Base-by-base conservation (phyloP, 1,140 invertebrate genomes). In the Chironomus striatipennis region DNA sequence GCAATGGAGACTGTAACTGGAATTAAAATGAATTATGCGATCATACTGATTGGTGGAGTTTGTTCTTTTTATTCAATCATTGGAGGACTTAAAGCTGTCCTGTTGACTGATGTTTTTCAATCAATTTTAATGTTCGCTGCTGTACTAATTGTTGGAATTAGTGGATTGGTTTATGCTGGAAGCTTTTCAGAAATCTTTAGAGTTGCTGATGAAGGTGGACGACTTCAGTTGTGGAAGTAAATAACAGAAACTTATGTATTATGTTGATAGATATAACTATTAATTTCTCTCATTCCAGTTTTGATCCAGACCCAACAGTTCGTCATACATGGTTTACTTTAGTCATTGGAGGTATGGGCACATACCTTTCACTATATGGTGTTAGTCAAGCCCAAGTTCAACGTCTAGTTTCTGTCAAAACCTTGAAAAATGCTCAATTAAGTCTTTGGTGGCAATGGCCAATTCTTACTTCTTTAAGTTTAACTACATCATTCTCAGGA, bases 331-430 rank as follows among this genome's bases (percentile, higher is more conserved):
- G 90, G 79, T 94, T 91, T 86, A 84, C 87, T 7, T 82, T 94
- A 18, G 77, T 88, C 0, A 82, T 93, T 57, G 93, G 93, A 0
- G 91, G 93, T 0, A 83, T 85, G 20, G 89, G 91, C 77, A 90
- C 90, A 0, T 93, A 89, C 81, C 79, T 92, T 10, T 87, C 91
- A 0, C 79, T 95, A 0, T 93, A 93, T 81, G 94, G 88, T 0
- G 90, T 93, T 0, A 96, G 94, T 80, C 94, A 97, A 82, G 82
- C 83, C 0, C 91, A 97, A 86, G 90, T 98, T 0, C 96, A 98
- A 82, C 83, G 96, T 47, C 86, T 95, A 21, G 81, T 96, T 20
- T 92, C 93, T 6, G 87, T 94, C 0, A 89, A 86, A 79, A 87
- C 88, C 78, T 78, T 93, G 18, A 86, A 87, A 74, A 83, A 86